These are phyloP conservation scores for Leucophenga montana DNA, from an alignment of 2,888 invertebrate genomes.

Conservation along the genomic window DNA sequence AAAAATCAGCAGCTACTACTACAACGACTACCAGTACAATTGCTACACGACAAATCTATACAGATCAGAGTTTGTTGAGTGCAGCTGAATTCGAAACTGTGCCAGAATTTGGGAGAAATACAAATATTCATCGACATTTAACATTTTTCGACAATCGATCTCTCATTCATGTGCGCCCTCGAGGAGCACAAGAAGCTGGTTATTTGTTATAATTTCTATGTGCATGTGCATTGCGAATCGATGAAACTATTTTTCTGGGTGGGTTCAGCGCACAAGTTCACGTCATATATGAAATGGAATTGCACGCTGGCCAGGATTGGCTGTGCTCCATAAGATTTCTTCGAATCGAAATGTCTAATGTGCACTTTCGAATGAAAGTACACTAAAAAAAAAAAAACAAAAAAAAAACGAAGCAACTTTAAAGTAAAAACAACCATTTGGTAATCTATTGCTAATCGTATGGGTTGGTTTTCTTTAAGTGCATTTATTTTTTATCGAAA, in stretches of 20 bases:
- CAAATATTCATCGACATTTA: conserved; percentile 33
- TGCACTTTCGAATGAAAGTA: conserved; percentile 17
- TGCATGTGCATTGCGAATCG: not conserved
- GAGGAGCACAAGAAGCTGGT: conserved; percentile 4
- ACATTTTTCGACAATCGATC: conserved; percentile 31
- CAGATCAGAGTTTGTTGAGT: not conserved
- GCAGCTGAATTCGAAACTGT: not conserved
- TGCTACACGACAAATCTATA: no score
- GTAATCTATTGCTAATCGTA: no score
- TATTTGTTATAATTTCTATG: conserved; percentile 21
- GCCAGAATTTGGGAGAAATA: not conserved
- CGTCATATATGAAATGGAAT: conserved; percentile 7
- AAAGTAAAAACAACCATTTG: no score
- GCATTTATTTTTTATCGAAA: not conserved
- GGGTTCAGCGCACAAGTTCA: conserved; percentile 9
- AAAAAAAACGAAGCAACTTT: no score
- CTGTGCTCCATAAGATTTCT: not conserved
- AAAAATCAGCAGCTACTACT: conserved; percentile 41
- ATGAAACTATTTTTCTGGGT: not conserved
- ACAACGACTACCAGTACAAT: not conserved
- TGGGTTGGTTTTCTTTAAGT: no score
- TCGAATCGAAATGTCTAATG: conserved; percentile 5
- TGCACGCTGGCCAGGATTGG: not conserved
- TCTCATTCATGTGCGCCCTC: conserved; percentile 23
- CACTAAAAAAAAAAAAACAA: no score